phyloP scores from a whole-genome alignment of 2,888 invertebrate species.

The Nemapogon koenigi region DNA sequence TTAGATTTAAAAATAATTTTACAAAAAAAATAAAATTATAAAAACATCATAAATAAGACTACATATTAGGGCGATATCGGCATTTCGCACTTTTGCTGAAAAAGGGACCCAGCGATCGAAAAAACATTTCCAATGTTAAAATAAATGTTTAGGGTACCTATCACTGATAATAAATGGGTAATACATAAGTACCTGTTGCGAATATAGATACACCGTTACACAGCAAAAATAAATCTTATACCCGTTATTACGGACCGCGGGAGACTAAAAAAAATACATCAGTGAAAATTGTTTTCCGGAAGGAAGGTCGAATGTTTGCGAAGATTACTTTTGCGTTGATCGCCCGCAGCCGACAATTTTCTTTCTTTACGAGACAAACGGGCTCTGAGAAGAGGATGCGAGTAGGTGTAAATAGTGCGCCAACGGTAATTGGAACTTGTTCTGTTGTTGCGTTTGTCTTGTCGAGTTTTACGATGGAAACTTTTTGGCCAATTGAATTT shows the following conservation, averaged over 20 bases:
- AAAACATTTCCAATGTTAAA: too few relatives aligned
- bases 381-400: conserved; percentile 18
- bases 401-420: conserved; percentile 31
- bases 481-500: too few relatives aligned
- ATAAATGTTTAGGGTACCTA: too few relatives aligned
- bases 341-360: conserved; percentile 35
- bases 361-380: conserved; percentile 32
- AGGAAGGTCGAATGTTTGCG: conserved; percentile 36
- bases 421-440: conserved; percentile 20
- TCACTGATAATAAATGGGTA: too few relatives aligned
- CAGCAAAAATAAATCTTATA: conserved; percentile 20
- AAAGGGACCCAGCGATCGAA: too few relatives aligned
- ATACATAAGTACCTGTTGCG: too few relatives aligned
- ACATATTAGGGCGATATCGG: too few relatives aligned
- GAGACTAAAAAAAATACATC: conserved; percentile 33
- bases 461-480: too few relatives aligned
- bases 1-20: too few relatives aligned
- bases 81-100: too few relatives aligned
- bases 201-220: conserved; percentile 4
- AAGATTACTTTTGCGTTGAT: conserved; percentile 39
- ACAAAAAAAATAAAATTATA: too few relatives aligned
- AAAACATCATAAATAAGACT: too few relatives aligned
- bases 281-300: conserved; percentile 41
- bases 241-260: conserved; percentile 17
- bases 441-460: conserved; percentile 9